Percentiles rank a stretch among this genome's conserved stretches.
phyloP scores from a whole-genome alignment of 2,797 vertebrate species.

The Coregonus sp. region DNA sequence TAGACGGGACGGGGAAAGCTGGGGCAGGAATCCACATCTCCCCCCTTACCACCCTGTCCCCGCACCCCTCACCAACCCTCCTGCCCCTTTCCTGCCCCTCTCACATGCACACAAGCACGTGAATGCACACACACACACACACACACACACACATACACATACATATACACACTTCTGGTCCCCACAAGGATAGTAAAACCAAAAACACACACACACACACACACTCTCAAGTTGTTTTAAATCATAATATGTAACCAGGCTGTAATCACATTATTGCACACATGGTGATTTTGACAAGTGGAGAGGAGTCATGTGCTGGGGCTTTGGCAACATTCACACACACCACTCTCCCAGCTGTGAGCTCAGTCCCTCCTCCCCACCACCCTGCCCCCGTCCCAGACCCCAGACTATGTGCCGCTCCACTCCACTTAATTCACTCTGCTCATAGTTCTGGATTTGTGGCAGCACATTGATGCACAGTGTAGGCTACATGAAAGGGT shows the following conservation, averaged over 20 bases:
- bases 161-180: no score
- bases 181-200: no score
- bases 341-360: constrained; percentile 93
- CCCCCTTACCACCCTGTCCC: constrained; percentile 62
- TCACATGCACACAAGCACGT: constrained; percentile 9
- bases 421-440: constrained; percentile 17
- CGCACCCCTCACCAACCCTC: constrained; percentile 38
- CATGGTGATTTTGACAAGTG: constrained; percentile 92
- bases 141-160: constrained; percentile 27
- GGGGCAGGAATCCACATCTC: constrained; percentile 46
- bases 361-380: constrained; percentile 63
- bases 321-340: constrained; percentile 88
- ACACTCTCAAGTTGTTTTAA: constrained; percentile 92
- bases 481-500: no score
- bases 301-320: constrained; percentile 92
- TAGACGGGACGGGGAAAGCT: constrained; percentile 24
- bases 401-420: constrained; percentile 80
- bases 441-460: no score
- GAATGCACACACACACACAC: constrained; percentile 69
- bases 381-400: constrained; percentile 24
- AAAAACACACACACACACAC: constrained; percentile 51
- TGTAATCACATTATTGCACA: constrained; percentile 97
- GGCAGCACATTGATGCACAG: no score
- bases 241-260: constrained; percentile 97
- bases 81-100: constrained; percentile 14